Percentiles rank a stretch among this genome's conserved stretches.
Conservation (phyloP, 2,113 vertebrate genomes). For the Prunella fulvescens region DNA sequence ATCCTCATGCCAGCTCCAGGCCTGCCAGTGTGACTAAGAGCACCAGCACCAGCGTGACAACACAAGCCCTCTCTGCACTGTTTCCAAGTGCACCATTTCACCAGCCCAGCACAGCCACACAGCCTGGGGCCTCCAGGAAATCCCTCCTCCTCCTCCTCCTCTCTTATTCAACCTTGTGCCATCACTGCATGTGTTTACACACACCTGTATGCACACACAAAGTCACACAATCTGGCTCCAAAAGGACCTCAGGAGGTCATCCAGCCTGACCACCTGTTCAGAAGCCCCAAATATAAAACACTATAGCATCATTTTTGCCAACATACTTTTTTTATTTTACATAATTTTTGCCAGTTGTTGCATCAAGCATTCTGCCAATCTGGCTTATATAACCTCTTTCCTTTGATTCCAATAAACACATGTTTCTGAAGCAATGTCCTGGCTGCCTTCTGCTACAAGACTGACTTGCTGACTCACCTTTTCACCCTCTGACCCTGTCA, state of each 20-base stretch:
- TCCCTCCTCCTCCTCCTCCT: too few relatives aligned
- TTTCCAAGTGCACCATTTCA: not conserved
- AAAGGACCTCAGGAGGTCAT: not conserved
- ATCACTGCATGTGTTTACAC: not conserved
- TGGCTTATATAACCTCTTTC: not conserved
- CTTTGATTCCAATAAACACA: not conserved
- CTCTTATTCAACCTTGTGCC: not conserved
- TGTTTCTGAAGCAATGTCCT: not conserved
- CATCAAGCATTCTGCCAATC: not conserved
- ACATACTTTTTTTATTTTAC: not conserved
- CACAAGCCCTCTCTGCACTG: not conserved
- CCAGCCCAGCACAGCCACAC: not conserved
- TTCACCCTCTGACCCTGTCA: not conserved
- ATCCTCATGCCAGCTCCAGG: not conserved
- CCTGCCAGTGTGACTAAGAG: not conserved
- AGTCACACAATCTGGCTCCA: not conserved
- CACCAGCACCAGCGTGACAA: not conserved
- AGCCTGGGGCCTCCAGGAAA: not conserved
- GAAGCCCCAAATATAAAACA: not conserved
- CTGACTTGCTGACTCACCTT: not conserved
- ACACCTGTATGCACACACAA: accelerated
- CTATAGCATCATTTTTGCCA: not conserved
- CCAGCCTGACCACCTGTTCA: not conserved
- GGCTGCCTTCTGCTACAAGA: not conserved
- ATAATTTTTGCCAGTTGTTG: not conserved